Evolutionary conservation across 2,888 invertebrate genomes (phyloP).

Genomic region (Teleogryllus oceanicus): DNA sequence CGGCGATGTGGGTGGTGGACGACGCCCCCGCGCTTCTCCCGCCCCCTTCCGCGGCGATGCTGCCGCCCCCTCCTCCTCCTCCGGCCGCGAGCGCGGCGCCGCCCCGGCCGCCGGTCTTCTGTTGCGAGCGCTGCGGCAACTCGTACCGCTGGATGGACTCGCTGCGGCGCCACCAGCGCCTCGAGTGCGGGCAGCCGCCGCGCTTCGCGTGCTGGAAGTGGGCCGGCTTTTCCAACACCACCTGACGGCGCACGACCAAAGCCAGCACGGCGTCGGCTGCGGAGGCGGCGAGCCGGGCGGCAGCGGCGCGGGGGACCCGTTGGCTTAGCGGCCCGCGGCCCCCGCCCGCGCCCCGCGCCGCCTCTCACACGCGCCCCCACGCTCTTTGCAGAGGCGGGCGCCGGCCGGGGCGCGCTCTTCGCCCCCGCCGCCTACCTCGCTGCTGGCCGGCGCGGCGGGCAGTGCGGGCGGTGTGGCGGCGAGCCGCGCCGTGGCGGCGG

Average conservation of each 20-base stretch:
- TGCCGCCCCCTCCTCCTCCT: neutral
- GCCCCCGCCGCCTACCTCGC: conserved; percentile 27
- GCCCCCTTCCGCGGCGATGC: neutral
- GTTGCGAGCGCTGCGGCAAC: conserved; percentile 78
- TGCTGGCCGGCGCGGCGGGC: neutral
- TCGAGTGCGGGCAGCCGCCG: conserved; percentile 61
- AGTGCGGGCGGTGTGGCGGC: neutral
- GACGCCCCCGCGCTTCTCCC: neutral
- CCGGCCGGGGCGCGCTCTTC: conserved; percentile 27
- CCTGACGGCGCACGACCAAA: conserved; percentile 20
- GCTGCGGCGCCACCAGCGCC: conserved; percentile 75
- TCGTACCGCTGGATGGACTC: conserved; percentile 84
- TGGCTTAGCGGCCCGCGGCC: too few species aligned
- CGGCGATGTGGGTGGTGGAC: too few species aligned
- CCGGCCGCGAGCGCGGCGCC: neutral
- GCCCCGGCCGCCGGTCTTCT: neutral
- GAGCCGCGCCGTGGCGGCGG: neutral
- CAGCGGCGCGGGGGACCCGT: too few species aligned
- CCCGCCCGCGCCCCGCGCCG: too few species aligned
- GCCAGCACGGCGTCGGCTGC: too few species aligned
- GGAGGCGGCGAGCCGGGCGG: too few species aligned
- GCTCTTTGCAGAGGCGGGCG: neutral
- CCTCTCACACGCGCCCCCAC: too few species aligned
- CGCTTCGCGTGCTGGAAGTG: conserved; percentile 27
- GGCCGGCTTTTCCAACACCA: conserved; percentile 26